Percentiles rank a stretch among this genome's conserved stretches.
phyloP scores from a whole-genome alignment of 2,797 vertebrate species.

The Coregonus sp. region DNA sequence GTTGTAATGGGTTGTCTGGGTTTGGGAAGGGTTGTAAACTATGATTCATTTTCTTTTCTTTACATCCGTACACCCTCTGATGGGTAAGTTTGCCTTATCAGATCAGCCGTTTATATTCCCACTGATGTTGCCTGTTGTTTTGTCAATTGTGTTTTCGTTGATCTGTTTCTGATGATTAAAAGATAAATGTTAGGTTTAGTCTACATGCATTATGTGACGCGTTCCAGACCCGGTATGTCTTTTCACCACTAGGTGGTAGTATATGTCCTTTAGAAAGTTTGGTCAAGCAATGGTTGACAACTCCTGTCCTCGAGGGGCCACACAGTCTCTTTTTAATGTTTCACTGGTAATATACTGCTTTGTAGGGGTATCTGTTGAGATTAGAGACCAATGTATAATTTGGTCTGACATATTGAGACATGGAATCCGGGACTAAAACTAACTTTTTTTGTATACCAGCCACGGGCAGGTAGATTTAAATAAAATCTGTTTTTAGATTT shows the following conservation, averaged over 20 bases:
- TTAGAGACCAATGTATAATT: too few relatives aligned
- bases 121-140: constrained; percentile 33
- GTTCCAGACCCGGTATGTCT: background rate
- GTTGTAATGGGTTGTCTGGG: background rate
- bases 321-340: too few relatives aligned
- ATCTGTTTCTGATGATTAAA: constrained; percentile 44
- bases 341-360: too few relatives aligned
- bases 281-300: too few relatives aligned
- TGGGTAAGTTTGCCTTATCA: constrained; percentile 16
- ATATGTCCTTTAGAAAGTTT: constrained; percentile 15
- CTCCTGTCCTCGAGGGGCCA: too few relatives aligned
- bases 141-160: constrained; percentile 16
- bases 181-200: constrained; percentile 4
- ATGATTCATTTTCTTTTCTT: background rate
- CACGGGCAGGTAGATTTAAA: too few relatives aligned
- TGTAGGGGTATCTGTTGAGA: too few relatives aligned
- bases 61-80: background rate
- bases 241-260: constrained; percentile 63
- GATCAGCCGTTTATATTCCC: constrained; percentile 10
- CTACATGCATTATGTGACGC: background rate
- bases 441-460: too few relatives aligned
- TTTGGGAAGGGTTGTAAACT: constrained; percentile 1
- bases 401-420: too few relatives aligned
- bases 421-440: too few relatives aligned
- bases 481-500: too few relatives aligned